Conservation (phyloP, 1,140 invertebrate species). For the Drosophila quadrilineata region DNA sequence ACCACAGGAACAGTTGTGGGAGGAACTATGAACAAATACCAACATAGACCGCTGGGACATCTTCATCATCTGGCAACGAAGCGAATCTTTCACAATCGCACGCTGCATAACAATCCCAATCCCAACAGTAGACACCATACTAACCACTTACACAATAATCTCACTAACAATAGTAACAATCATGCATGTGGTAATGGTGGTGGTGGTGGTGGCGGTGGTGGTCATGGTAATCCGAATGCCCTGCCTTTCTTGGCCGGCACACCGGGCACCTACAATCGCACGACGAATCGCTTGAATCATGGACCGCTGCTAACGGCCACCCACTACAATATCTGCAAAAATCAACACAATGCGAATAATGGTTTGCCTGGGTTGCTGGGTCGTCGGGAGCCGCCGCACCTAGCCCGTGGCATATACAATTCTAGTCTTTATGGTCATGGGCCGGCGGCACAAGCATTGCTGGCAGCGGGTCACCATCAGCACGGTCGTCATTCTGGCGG, state of each 20-base stretch:
- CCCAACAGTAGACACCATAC: slow-evolving; percentile 75
- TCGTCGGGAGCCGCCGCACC: slow-evolving; percentile 45
- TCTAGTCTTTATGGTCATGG: slow-evolving; percentile 52
- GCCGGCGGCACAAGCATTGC: slow-evolving; percentile 38
- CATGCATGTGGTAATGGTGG: slow-evolving; percentile 59
- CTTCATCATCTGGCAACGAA: slow-evolving; percentile 41
- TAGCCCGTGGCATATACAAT: slow-evolving; percentile 60
- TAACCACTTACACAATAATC: slow-evolving; percentile 51
- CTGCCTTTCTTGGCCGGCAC: slow-evolving; percentile 62
- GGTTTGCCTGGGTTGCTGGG: slow-evolving; percentile 24
- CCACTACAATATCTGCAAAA: slow-evolving; percentile 72
- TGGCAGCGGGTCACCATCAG: too few relatives aligned
- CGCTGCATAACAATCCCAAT: slow-evolving; percentile 70
- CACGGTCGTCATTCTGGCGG: slow-evolving; percentile 10
- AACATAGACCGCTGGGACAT: slow-evolving; percentile 26
- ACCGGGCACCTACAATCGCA: slow-evolving; percentile 67
- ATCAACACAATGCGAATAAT: slow-evolving; percentile 39
- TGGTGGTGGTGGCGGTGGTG: slow-evolving; percentile 12
- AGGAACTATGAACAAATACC: slow-evolving; percentile 19
- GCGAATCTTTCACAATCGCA: slow-evolving; percentile 65
- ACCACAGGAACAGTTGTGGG: slow-evolving; percentile 13
- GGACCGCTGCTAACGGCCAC: slow-evolving; percentile 66
- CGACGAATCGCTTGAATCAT: slow-evolving; percentile 71
- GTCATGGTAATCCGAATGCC: slow-evolving; percentile 54
- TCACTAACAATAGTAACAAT: slow-evolving; percentile 16